Evolutionary conservation across 2,888 invertebrate species (phyloP).

Genomic region (Meteorus colon): DNA sequence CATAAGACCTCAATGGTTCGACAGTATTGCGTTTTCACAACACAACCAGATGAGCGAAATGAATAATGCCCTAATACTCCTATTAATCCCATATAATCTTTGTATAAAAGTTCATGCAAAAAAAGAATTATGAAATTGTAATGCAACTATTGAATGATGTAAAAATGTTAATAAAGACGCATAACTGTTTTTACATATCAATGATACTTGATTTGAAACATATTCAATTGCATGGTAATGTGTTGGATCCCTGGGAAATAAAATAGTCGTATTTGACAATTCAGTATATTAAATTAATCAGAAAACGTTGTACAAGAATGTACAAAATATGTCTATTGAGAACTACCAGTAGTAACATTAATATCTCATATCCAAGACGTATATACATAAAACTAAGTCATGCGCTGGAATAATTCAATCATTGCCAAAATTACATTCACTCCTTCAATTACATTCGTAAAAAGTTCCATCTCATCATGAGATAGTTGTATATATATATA

Average conservation of each 20-base stretch:
- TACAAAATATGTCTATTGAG: background rate
- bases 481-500: background rate
- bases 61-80: conserved; percentile 9
- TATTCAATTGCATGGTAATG: background rate
- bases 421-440: background rate
- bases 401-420: background rate
- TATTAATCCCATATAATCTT: conserved; percentile 65
- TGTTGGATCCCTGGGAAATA: background rate
- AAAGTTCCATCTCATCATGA: background rate
- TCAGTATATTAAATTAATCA: conserved; percentile 3
- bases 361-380: background rate
- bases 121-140: conserved; percentile 62
- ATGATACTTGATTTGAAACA: conserved; percentile 10
- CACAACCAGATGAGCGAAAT: conserved; percentile 51
- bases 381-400: background rate
- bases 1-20: conserved; percentile 31
- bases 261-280: background rate
- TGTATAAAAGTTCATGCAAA: conserved; percentile 65
- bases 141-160: conserved; percentile 68
- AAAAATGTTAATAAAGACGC: conserved; percentile 72
- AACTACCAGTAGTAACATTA: background rate
- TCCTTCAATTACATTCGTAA: background rate
- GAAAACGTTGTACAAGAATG: conserved; percentile 9
- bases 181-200: conserved; percentile 70
- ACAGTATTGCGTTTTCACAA: conserved; percentile 51